phyloP scores from a whole-genome alignment of 2,888 invertebrate genomes.

The Eulithis testata region DNA sequence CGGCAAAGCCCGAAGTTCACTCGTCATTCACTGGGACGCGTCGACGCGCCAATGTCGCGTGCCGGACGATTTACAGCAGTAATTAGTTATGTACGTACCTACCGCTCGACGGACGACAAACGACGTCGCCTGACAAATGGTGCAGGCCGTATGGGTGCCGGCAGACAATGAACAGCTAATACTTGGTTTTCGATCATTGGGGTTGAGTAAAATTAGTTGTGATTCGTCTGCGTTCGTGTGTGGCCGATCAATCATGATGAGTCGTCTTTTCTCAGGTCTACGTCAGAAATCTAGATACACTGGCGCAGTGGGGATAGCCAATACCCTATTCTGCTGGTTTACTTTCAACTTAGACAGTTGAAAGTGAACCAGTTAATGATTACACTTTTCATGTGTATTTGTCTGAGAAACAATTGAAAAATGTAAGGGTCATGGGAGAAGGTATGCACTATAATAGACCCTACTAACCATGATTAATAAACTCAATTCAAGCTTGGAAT shows the following conservation, averaged over 20 bases:
- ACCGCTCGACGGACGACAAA: conserved; percentile 66
- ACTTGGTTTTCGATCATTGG: conserved; percentile 65
- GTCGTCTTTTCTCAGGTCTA: not conserved
- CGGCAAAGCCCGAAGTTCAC: conserved; percentile 37
- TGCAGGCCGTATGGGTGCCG: conserved; percentile 49
- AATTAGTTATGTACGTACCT: conserved; percentile 71
- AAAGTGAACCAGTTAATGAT: too few species aligned
- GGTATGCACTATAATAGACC: not conserved
- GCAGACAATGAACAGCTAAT: conserved; percentile 67
- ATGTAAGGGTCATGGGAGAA: not conserved
- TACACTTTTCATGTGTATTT: too few species aligned
- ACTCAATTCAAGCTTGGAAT: too few species aligned
- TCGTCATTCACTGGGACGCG: conserved; percentile 44
- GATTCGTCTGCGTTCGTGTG: conserved; percentile 23
- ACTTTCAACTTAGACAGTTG: not conserved
- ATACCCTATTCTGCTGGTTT: too few species aligned
- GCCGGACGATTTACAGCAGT: conserved; percentile 74
- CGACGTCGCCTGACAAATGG: conserved; percentile 73
- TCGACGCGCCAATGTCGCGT: conserved; percentile 57
- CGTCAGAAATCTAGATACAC: not conserved
- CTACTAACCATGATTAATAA: too few species aligned
- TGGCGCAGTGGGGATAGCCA: too few species aligned
- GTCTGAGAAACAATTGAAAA: not conserved
- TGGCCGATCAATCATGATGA: conserved; percentile 1
- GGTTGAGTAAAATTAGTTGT: conserved; percentile 50